Conservation (phyloP, 2,113 vertebrate species). For the Malurus elegans region DNA sequence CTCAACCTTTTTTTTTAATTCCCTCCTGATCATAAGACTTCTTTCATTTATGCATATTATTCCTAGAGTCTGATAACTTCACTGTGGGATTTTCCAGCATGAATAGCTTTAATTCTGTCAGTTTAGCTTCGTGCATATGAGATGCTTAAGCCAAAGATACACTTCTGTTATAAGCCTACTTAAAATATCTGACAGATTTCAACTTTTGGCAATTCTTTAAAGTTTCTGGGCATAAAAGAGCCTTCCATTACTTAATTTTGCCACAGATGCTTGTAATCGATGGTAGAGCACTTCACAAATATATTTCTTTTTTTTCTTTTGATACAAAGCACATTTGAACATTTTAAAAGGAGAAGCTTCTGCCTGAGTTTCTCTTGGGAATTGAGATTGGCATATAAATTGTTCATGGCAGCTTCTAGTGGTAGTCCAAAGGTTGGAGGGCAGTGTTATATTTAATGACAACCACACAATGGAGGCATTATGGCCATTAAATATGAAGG, state of each 20-base stretch:
- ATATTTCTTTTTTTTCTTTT: neutral
- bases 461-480: neutral
- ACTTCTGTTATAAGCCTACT: neutral
- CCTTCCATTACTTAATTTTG: neutral
- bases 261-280: neutral
- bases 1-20: neutral
- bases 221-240: neutral
- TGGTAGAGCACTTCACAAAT: neutral
- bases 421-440: neutral
- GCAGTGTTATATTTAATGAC: conserved; percentile 3
- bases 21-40: neutral
- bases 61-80: neutral
- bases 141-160: neutral
- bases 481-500: conserved; percentile 22
- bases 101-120: conserved; percentile 39
- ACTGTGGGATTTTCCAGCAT: neutral
- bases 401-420: neutral
- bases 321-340: neutral
- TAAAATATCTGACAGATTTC: neutral
- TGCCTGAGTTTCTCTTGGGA: neutral
- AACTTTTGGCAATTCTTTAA: conserved; percentile 16
- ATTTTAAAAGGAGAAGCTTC: neutral
- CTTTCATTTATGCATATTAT: conserved; percentile 24
- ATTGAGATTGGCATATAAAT: neutral
- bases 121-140: neutral